Conservation (phyloP, 2,797 vertebrate species). For the Syngnathus acus region DNA sequence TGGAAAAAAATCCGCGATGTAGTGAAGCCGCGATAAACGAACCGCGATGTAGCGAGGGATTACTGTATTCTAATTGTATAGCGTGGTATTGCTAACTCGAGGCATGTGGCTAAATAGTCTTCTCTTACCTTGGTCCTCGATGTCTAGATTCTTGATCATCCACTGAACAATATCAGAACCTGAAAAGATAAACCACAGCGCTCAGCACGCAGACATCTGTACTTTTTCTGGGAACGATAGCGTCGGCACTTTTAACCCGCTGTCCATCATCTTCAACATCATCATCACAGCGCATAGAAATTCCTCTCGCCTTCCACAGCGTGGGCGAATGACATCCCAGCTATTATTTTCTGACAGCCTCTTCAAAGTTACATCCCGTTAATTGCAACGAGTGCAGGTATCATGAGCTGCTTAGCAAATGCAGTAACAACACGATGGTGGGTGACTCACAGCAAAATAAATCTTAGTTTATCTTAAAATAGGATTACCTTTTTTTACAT, state of each 20-base stretch:
- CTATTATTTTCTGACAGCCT: slow-evolving; percentile 48
- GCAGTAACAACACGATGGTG: slow-evolving; percentile 26
- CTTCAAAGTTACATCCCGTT: slow-evolving; percentile 44
- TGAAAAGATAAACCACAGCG: slow-evolving; percentile 57
- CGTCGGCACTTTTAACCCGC: slow-evolving; percentile 26
- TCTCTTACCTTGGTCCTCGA: slow-evolving; percentile 90
- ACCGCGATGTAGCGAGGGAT: no score
- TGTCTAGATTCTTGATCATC: slow-evolving; percentile 92
- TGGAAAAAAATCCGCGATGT: no score
- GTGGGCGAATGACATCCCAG: slow-evolving; percentile 54
- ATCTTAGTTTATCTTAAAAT: background rate
- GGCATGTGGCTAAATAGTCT: background rate
- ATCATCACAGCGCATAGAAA: slow-evolving; percentile 37
- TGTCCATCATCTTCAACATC: slow-evolving; percentile 21
- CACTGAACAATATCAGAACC: slow-evolving; percentile 97
- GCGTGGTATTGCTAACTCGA: background rate
- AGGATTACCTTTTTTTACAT: background rate
- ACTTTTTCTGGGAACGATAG: slow-evolving; percentile 38
- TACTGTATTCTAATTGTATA: background rate
- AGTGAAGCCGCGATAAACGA: no score
- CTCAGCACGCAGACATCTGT: slow-evolving; percentile 15
- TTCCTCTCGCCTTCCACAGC: slow-evolving; percentile 35
- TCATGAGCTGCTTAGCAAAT: slow-evolving; percentile 28
- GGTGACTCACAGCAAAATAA: slow-evolving; percentile 13
- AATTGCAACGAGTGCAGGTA: slow-evolving; percentile 46